Base-by-base conservation (phyloP, 2,797 vertebrate species). In the Malacoctenus gilli region DNA sequence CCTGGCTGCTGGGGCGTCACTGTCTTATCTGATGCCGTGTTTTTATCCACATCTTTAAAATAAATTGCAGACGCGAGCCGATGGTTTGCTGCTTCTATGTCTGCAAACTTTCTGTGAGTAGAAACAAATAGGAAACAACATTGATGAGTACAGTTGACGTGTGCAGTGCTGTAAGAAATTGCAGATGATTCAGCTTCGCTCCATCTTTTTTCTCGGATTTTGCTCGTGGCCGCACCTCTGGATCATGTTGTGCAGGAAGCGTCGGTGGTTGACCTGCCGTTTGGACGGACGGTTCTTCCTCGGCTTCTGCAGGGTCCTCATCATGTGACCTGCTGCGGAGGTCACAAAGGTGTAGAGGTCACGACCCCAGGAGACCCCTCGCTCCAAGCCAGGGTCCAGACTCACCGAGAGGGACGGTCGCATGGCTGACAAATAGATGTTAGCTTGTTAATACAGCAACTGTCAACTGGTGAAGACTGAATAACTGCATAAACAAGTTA, bases 191-290 rank as follows among this genome's bases (percentile, higher is more conserved):
- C n/a, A n/a, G n/a, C n/a, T n/a, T n/a, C n/a, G n/a, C n/a, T n/a
- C n/a, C n/a, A n/a, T n/a, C n/a, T n/a, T n/a, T n/a, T n/a, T n/a
- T n/a, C 2, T 25, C 15, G 42, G 3, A 31, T n/a, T n/a, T n/a
- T 0, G 8, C 22, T 4, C 25, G 5, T 6, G 5, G 9, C 6
- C 25, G 9, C 62, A 92, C 95, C 93, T 95, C 86, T 93, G 94
- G 54, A 96, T 93, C 89, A 95, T 95, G 85, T 95, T 96, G 80
- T 96, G 92, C 15, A 96, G 91, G 80, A 96, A 96, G 58, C 94
- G 84, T 0, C 94, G 91, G 63, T 95, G 95, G 87, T 95, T 96
- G 70, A 94, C 94, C 75, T 92, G 94, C 3, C 94, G 87, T 66
- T 94, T 95, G 56, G 90, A 91, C 0, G 89, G 89, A 0, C 92